Evolutionary conservation across 2,797 vertebrate species (phyloP).

Genomic region (Syngnathus acus): DNA sequence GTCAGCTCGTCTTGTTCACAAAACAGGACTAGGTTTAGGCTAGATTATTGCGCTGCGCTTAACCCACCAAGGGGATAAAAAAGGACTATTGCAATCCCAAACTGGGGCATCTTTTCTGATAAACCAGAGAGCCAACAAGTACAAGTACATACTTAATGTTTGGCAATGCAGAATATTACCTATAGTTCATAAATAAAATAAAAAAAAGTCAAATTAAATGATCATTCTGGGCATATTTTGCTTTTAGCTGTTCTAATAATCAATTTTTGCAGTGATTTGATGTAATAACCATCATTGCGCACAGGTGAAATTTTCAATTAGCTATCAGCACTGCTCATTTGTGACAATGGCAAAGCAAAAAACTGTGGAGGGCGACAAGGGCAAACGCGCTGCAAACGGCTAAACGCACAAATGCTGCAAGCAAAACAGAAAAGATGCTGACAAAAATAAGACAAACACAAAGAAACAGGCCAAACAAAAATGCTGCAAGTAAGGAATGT

Average conservation of each 20-base stretch:
- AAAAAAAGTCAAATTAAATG: not conserved
- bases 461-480: too few relatives aligned
- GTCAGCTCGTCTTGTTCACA: not conserved
- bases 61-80: not conserved
- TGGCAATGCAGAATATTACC: not conserved
- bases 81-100: not conserved
- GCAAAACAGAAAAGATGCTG: too few relatives aligned
- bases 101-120: not conserved
- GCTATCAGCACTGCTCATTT: too few relatives aligned
- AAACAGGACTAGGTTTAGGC: not conserved
- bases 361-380: too few relatives aligned
- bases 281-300: not conserved
- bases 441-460: too few relatives aligned
- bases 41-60: not conserved
- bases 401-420: too few relatives aligned
- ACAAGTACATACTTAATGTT: not conserved
- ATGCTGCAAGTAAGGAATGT: too few relatives aligned
- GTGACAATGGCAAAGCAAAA: too few relatives aligned
- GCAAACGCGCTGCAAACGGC: too few relatives aligned
- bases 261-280: not conserved
- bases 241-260: not conserved
- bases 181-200: not conserved
- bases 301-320: not conserved
- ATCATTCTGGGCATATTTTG: not conserved
- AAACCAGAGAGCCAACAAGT: not conserved